Percentiles rank a stretch among this genome's conserved stretches.
phyloP scores from a whole-genome alignment of 2,113 vertebrate species.

The Embiotoca jacksoni region DNA sequence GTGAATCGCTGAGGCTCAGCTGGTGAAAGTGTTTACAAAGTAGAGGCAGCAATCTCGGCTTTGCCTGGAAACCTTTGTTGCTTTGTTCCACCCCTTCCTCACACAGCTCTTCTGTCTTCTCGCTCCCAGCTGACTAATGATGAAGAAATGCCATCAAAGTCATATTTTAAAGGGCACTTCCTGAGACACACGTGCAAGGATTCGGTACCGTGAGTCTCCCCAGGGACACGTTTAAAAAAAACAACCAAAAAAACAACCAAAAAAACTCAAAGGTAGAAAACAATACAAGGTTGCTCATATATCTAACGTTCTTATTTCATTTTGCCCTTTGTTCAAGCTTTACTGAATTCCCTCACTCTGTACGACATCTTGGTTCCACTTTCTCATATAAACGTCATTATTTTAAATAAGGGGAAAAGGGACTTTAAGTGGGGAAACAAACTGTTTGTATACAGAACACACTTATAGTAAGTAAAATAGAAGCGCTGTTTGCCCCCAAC shows the following conservation, averaged over 20 bases:
- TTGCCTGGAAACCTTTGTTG: constrained; percentile 11
- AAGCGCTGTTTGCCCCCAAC: not conserved
- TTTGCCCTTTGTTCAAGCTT: not conserved
- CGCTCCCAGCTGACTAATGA: constrained; percentile 61
- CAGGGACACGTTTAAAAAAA: constrained; percentile 28
- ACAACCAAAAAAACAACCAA: constrained; percentile 10
- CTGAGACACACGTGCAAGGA: constrained; percentile 17
- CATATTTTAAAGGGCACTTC: constrained; percentile 67
- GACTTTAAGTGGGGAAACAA: not conserved
- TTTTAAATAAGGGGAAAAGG: not conserved
- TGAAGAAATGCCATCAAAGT: constrained; percentile 67
- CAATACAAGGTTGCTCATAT: constrained; percentile 9
- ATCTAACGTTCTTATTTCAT: not conserved
- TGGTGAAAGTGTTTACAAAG: constrained; percentile 28
- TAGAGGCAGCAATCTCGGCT: not conserved
- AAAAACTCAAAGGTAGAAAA: constrained; percentile 40
- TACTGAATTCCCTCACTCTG: not conserved
- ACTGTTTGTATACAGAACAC: not conserved
- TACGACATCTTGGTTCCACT: not conserved
- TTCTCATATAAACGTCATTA: not conserved
- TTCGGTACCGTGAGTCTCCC: constrained; percentile 21
- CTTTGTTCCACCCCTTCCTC: constrained; percentile 24
- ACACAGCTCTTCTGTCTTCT: constrained; percentile 19
- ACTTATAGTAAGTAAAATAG: not conserved
- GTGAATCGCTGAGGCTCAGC: constrained; percentile 12